These are phyloP conservation scores for Drosophila persimilis DNA, from an alignment of 1,140 invertebrate species.

Conservation along the genomic window DNA sequence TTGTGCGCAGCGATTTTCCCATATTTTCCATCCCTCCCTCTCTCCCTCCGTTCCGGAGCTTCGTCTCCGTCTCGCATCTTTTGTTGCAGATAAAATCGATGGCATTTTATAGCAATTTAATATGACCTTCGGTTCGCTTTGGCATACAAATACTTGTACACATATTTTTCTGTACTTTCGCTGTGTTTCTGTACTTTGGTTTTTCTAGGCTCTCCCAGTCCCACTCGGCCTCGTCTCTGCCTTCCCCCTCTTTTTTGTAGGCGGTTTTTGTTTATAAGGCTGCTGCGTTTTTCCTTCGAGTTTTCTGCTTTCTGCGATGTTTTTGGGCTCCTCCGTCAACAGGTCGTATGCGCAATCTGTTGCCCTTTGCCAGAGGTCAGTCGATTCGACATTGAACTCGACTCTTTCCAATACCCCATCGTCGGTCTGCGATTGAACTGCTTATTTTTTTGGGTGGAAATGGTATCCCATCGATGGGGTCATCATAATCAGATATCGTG, in stretches of 20 bases:
- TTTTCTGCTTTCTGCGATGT: conserved; percentile 34
- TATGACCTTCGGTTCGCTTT: conserved; percentile 81
- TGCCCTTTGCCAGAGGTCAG: conserved; percentile 34
- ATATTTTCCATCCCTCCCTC: no score
- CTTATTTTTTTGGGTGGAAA: conserved; percentile 14
- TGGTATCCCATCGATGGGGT: conserved; percentile 5
- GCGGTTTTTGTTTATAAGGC: conserved; percentile 56
- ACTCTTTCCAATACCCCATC: background rate
- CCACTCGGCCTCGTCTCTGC: conserved; percentile 3
- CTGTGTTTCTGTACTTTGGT: conserved; percentile 36
- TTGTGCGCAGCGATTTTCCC: conserved; percentile 76
- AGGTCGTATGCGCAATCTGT: conserved; percentile 62
- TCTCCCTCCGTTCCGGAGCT: no score
- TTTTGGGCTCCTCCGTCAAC: conserved; percentile 51
- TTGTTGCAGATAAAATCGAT: conserved; percentile 83
- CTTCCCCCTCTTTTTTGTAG: conserved; percentile 40
- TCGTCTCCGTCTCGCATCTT: conserved; percentile 34
- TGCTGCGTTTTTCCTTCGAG: conserved; percentile 55
- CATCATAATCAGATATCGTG: conserved; percentile 28
- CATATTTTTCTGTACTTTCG: background rate
- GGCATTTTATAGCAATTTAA: conserved; percentile 83
- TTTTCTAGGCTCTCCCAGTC: conserved; percentile 38
- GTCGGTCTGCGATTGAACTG: conserved; percentile 36
- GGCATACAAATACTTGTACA: conserved; percentile 48
- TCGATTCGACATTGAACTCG: conserved; percentile 53